These are phyloP conservation scores for Lithophane ornitopus DNA, from an alignment of 2,888 invertebrate genomes.

Conservation along the genomic window DNA sequence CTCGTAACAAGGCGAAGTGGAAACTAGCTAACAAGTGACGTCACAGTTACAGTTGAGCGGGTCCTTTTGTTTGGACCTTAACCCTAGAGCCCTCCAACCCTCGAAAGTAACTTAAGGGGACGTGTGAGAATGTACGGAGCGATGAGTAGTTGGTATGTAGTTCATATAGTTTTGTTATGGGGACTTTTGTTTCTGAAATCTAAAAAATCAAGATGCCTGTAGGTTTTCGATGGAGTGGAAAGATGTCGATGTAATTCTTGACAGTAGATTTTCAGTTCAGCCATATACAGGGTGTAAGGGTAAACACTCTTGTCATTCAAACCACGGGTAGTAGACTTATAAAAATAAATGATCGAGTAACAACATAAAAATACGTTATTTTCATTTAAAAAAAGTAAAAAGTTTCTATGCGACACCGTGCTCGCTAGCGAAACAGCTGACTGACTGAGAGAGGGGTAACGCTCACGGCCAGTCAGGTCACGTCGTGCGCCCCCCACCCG, in stretches of 20 bases:
- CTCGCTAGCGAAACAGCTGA: too few relatives aligned
- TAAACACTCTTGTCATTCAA: too few relatives aligned
- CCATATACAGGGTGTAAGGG: too few relatives aligned
- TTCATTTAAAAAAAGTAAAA: too few relatives aligned
- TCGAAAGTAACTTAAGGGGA: conserved; percentile 39
- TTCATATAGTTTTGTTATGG: conserved; percentile 10
- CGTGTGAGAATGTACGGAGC: conserved; percentile 22
- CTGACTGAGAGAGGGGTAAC: too few relatives aligned
- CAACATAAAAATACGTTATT: too few relatives aligned
- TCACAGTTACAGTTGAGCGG: conserved; percentile 52
- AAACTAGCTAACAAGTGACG: conserved; percentile 59
- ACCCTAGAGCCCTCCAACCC: conserved; percentile 48
- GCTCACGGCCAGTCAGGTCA: too few relatives aligned
- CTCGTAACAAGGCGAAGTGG: conserved; percentile 52
- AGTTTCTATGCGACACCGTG: too few relatives aligned
- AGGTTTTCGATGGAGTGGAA: neutral
- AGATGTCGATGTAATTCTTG: neutral
- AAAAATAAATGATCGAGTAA: too few relatives aligned
- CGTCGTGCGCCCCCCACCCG: too few relatives aligned
- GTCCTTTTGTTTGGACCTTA: conserved; percentile 53
- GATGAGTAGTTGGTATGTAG: conserved; percentile 1
- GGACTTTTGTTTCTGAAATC: conserved; percentile 6
- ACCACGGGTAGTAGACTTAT: too few relatives aligned
- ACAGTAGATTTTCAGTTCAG: neutral
- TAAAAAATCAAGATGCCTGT: too few relatives aligned